Percentiles rank a stretch among this genome's conserved stretches.
phyloP scores from a whole-genome alignment of 2,888 invertebrate genomes.

The Polyommatus icarus region DNA sequence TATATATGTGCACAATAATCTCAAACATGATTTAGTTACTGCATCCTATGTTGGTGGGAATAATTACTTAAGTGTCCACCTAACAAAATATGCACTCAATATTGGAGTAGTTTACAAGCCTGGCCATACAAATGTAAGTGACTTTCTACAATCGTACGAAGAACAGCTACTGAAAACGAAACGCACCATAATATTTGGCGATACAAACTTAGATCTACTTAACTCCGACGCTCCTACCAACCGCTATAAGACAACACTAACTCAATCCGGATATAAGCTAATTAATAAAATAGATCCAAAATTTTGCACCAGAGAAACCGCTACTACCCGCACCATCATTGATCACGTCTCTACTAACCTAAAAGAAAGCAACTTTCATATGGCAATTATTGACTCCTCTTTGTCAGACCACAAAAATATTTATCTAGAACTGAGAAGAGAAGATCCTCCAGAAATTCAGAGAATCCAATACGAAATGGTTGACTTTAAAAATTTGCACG shows the following conservation, averaged over 20 bases:
- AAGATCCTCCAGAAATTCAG: slow-evolving; percentile 18
- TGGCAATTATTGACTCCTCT: slow-evolving; percentile 40
- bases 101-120: slow-evolving; percentile 39
- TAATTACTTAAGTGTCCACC: slow-evolving; percentile 40
- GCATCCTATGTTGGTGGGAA: slow-evolving; percentile 38
- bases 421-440: slow-evolving; percentile 37
- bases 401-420: slow-evolving; percentile 44
- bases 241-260: slow-evolving; percentile 34
- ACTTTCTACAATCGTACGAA: slow-evolving; percentile 34
- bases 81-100: slow-evolving; percentile 39
- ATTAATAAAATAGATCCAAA: slow-evolving; percentile 40
- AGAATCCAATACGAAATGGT: slow-evolving; percentile 32
- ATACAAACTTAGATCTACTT: slow-evolving; percentile 35
- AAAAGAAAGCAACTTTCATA: slow-evolving; percentile 39
- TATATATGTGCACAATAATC: slow-evolving; percentile 40
- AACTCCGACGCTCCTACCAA: slow-evolving; percentile 1
- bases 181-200: slow-evolving; percentile 35
- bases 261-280: slow-evolving; percentile 34
- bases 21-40: slow-evolving; percentile 40
- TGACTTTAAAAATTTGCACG: slow-evolving; percentile 30
- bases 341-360: slow-evolving; percentile 43
- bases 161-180: slow-evolving; percentile 33
- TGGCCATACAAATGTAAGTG: slow-evolving; percentile 32
- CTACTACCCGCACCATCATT: slow-evolving; percentile 40
- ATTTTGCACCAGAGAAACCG: slow-evolving; percentile 40